Evolutionary conservation across 2,113 vertebrate genomes (phyloP).

Genomic region (Neolamprologus toae): DNA sequence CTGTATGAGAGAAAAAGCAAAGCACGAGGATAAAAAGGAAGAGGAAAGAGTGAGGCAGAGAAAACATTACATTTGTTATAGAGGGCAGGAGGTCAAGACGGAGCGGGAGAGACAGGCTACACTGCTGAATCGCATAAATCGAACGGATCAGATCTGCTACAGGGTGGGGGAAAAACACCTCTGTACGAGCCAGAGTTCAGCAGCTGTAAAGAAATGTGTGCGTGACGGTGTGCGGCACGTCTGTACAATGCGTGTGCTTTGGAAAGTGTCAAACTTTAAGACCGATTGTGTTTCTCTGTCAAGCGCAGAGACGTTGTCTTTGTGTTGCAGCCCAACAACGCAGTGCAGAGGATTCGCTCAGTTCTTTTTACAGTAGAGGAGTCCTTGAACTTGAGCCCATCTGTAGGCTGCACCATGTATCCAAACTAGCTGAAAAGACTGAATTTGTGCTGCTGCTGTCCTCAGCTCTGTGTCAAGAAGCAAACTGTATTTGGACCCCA

Average conservation of each 20-base stretch:
- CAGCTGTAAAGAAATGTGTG: not conserved
- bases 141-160: slow-evolving; percentile 29
- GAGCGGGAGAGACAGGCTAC: not conserved
- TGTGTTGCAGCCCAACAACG: not conserved
- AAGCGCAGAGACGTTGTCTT: not conserved
- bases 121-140: slow-evolving; percentile 12
- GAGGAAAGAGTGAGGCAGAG: not conserved
- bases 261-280: not conserved
- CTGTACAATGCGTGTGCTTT: not conserved
- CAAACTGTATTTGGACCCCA: not conserved
- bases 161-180: not conserved
- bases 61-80: not conserved
- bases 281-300: not conserved
- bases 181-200: not conserved
- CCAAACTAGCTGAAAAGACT: not conserved
- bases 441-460: not conserved
- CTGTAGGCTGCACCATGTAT: not conserved
- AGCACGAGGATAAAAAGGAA: not conserved
- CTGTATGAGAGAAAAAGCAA: not conserved
- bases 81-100: not conserved
- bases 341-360: not conserved
- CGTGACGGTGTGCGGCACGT: not conserved
- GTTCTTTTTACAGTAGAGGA: not conserved
- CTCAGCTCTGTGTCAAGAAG: not conserved
- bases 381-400: slow-evolving; percentile 32